Conservation (phyloP, 2,888 invertebrate species). For the Chymomyza amoena region DNA sequence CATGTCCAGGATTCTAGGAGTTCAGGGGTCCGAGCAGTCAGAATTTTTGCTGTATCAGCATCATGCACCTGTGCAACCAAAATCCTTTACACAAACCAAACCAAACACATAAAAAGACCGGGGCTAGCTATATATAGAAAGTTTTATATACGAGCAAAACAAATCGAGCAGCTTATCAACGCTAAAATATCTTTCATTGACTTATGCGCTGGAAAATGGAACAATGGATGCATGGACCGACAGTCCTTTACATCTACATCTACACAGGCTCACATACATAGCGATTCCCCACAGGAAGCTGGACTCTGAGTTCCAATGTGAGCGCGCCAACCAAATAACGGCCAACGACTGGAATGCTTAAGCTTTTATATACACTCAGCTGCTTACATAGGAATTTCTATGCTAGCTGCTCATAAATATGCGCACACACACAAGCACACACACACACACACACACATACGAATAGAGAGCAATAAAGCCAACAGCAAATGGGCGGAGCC, state of each 20-base stretch:
- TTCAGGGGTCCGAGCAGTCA: conserved; percentile 29
- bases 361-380: conserved; percentile 2
- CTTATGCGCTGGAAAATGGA: conserved; percentile 73
- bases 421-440: conserved; percentile 37
- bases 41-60: conserved; percentile 60
- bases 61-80: conserved; percentile 66
- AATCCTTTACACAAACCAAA: conserved; percentile 66
- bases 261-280: not conserved
- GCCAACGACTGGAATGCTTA: conserved; percentile 55
- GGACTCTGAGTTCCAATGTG: conserved; percentile 37
- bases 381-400: conserved; percentile 56
- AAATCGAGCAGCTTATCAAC: conserved; percentile 69
- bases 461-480: conserved; percentile 27
- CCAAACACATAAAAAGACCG: conserved; percentile 14
- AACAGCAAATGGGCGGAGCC: conserved; percentile 78
- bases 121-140: conserved; percentile 8
- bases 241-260: not conserved
- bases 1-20: conserved; percentile 30
- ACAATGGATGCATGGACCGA: conserved; percentile 52
- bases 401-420: conserved; percentile 62
- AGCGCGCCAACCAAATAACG: conserved; percentile 55
- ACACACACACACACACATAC: conserved; percentile 25
- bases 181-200: conserved; percentile 70
- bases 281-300: not conserved
- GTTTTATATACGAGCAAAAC: conserved; percentile 54